A percentile compares a stretch with the other conserved stretches of the same genome.
Evolutionary conservation across 2,113 vertebrate species (phyloP).

Genomic region (Recurvirostra avosetta): DNA sequence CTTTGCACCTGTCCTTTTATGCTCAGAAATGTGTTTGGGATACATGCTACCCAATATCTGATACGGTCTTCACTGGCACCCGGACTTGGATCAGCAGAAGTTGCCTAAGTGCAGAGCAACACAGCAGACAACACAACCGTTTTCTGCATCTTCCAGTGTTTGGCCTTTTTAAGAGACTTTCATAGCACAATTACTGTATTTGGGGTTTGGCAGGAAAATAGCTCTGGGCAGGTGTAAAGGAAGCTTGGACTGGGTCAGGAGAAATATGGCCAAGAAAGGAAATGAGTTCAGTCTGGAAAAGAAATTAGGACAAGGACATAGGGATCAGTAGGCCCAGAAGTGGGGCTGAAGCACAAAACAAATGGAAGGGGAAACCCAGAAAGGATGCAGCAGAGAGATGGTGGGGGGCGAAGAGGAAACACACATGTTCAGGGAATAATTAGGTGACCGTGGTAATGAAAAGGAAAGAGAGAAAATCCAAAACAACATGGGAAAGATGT

Average conservation of each 20-base stretch:
- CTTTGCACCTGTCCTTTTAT: neutral
- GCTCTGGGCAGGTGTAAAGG: constrained; percentile 51
- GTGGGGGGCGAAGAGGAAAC: neutral
- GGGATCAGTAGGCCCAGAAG: neutral
- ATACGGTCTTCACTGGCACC: neutral
- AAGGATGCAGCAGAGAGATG: constrained; percentile 37
- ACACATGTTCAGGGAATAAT: constrained; percentile 6
- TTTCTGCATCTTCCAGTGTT: neutral
- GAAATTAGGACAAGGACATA: constrained; percentile 53
- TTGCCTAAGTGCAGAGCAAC: accelerated
- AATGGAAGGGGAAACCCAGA: constrained; percentile 26
- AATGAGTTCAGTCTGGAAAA: constrained; percentile 55
- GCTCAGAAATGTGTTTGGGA: neutral
- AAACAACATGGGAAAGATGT: neutral
- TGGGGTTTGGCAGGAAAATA: constrained; percentile 35
- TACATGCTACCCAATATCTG: neutral
- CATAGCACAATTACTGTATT: neutral
- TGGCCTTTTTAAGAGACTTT: neutral
- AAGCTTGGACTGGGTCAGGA: constrained; percentile 47
- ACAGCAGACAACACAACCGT: neutral
- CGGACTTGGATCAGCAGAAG: neutral
- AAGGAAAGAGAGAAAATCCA: constrained; percentile 19
- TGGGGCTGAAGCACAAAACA: constrained; percentile 34
- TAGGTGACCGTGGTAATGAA: neutral
- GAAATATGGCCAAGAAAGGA: constrained; percentile 55